Evolutionary conservation across 2,113 vertebrate species (phyloP).

Genomic region (human (Homo sapiens)): GRCh38 chr15:37906001-37906500

Average conservation of each 20-base stretch:
- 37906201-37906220: neutral
- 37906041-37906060: neutral
- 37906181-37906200: neutral
- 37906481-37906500: neutral
- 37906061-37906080: neutral
- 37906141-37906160: neutral
- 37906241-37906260: neutral
- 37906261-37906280: neutral
- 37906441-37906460: neutral
- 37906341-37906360: neutral
- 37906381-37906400: conserved; percentile 12
- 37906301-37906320: neutral
- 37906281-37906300: neutral
- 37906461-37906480: conserved; percentile 25
- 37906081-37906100: neutral
- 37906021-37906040: neutral
- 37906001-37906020: conserved; percentile 27
- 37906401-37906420: neutral
- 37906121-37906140: neutral
- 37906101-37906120: conserved; percentile 41
- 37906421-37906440: conserved; percentile 12
- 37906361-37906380: neutral
- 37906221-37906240: neutral
- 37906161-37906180: neutral
- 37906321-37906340: neutral